Evolutionary conservation across 2,888 invertebrate species (phyloP), one percentile per base, ranked within the genome.

Genomic region (Eupithecia vulgata): DNA sequence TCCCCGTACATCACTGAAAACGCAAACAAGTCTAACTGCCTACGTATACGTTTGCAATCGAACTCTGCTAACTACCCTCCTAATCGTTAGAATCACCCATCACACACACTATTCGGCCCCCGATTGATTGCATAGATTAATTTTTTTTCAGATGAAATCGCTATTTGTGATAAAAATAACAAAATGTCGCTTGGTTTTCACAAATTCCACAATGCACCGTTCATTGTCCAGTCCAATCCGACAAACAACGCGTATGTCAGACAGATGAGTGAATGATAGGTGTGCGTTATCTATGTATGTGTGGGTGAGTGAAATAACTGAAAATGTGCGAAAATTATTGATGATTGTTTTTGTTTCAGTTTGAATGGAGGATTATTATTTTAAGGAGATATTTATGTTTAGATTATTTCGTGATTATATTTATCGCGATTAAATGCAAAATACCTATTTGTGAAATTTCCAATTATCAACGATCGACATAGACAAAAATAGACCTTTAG

Each of bases 121-220:
- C 81, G 78, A 87, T 85, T 82, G 80, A 86, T 85, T 85, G 87
- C 78, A 81, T 81, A 48, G 84, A 88, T 86, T 87, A 83, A 86
- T 87, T 87, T 88, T 82, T 87, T 83, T 85, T 87, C 86, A 65
- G 87, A 85, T 90, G 88, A 89, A 90, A 93, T 92, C 89, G 89
- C 93, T 91, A 90, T 91, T 90, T 89, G 88, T 82, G 84, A 87
- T 85, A 89, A 90, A 89, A 88, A 87, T 89, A 91, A 84, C 91
- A 93, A 93, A 93, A 93, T 93, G 93, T 93, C 93, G 93, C 91
- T 91, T 85, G 88, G 84, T 85, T 86, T 83, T 82, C 84, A 82
- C 82, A 80, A 83, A 85, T 84, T 85, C 83, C 87, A 87, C 87
- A 89, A 86, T 85, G 87, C 84, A 85, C 86, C 87, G 87, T 88